Evolutionary conservation across 2,888 invertebrate genomes (phyloP).

Genomic region (Linhomoeus sp.): DNA sequence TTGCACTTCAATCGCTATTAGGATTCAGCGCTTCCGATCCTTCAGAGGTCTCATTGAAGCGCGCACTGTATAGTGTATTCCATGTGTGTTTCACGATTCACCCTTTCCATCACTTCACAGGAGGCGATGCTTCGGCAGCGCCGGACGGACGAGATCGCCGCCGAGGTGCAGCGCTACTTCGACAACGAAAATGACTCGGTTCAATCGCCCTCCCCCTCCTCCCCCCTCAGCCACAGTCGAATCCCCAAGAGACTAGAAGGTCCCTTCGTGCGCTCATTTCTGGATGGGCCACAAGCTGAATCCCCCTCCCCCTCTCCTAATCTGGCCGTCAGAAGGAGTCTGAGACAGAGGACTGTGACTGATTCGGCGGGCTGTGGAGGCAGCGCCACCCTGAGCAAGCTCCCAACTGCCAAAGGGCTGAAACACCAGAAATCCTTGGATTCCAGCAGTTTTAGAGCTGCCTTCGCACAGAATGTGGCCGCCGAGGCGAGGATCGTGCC

Average conservation of each 20-base stretch:
- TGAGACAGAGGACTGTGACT: too few relatives aligned
- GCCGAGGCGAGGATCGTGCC: constrained; percentile 19
- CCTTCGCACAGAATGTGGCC: constrained; percentile 15
- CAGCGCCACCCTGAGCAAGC: neutral
- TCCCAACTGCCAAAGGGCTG: neutral
- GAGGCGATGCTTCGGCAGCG: constrained; percentile 4
- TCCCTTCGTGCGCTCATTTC: neutral
- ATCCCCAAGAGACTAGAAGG: neutral
- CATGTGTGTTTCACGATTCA: too few relatives aligned
- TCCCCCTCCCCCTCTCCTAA: too few relatives aligned
- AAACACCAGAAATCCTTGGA: neutral
- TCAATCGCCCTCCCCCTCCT: neutral
- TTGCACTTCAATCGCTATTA: too few relatives aligned
- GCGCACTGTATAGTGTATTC: too few relatives aligned
- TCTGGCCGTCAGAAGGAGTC: neutral
- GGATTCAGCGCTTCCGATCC: too few relatives aligned
- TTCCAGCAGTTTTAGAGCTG: neutral
- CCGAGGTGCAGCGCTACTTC: constrained; percentile 8
- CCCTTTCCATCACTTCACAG: neutral
- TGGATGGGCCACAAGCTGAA: too few relatives aligned
- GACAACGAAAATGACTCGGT: neutral
- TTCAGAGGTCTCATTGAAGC: too few relatives aligned
- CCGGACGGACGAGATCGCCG: constrained; percentile 5
- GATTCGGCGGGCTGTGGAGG: neutral
- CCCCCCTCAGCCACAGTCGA: too few relatives aligned